These are phyloP conservation scores for Nyctereutes procyonoides DNA, from an alignment of 2,113 vertebrate genomes.

Conservation along the genomic window DNA sequence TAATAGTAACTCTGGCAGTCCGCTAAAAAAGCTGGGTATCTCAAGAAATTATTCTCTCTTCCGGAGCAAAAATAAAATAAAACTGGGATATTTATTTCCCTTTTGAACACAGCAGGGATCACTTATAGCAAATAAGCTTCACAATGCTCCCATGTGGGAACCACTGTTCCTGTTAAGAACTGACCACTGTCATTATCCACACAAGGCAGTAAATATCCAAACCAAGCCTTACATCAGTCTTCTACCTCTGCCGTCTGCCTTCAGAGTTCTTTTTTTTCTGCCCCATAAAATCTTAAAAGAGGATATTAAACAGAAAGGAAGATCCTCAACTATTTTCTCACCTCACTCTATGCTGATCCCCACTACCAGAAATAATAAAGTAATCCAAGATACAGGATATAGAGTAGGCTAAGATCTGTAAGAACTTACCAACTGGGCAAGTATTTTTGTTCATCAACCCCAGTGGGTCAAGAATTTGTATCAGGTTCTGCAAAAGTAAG, in stretches of 20 bases:
- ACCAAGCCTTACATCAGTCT: background rate
- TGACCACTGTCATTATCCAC: slow-evolving; percentile 17
- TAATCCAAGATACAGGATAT: background rate
- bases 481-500: background rate
- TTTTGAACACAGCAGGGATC: slow-evolving; percentile 74
- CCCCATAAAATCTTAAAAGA: background rate
- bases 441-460: slow-evolving; percentile 13
- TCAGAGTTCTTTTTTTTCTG: background rate
- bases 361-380: background rate
- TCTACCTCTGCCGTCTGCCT: background rate
- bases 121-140: slow-evolving; percentile 65
- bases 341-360: background rate
- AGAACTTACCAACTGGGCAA: background rate
- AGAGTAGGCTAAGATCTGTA: background rate
- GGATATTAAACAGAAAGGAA: background rate
- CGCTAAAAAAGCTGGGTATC: slow-evolving; percentile 77
- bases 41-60: slow-evolving; percentile 74
- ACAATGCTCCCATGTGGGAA: background rate
- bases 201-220: background rate
- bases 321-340: background rate
- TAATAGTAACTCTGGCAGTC: slow-evolving; percentile 79
- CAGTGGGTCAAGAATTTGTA: background rate
- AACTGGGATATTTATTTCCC: slow-evolving; percentile 72
- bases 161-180: background rate
- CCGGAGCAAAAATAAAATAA: slow-evolving; percentile 74